phyloP scores from a whole-genome alignment of 2,888 invertebrate species.

The Archaeoteleia sp. region DNA sequence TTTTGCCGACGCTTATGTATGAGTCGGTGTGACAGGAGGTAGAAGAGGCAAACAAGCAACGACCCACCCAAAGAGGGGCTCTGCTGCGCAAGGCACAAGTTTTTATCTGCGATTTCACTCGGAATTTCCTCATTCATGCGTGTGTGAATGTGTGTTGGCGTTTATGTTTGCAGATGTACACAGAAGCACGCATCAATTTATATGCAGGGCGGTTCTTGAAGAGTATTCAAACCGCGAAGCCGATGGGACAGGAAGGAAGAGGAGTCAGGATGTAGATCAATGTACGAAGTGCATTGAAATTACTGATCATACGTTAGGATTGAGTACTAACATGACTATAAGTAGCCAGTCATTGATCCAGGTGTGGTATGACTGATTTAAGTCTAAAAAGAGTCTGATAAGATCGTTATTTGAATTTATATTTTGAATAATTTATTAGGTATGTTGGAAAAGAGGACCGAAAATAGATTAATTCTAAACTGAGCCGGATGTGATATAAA shows the following conservation, averaged over 20 bases:
- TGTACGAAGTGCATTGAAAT: conserved; percentile 26
- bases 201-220: conserved; percentile 26
- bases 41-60: background rate
- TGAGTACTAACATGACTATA: no score
- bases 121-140: background rate
- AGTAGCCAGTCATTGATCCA: no score
- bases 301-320: conserved; percentile 18
- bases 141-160: conserved; percentile 20
- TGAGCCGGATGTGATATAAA: no score
- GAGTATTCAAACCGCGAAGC: conserved; percentile 23
- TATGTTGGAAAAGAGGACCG: no score
- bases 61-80: background rate
- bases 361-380: no score
- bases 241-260: conserved; percentile 23
- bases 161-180: conserved; percentile 6
- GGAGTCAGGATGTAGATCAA: conserved; percentile 26
- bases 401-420: no score
- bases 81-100: conserved; percentile 7
- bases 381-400: no score
- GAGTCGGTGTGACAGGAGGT: background rate
- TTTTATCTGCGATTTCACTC: conserved; percentile 8
- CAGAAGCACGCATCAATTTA: conserved; percentile 27
- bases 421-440: no score
- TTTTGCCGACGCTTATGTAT: background rate
- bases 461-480: no score